Evolutionary conservation across 2,113 vertebrate species (phyloP), one percentile per base, ranked within the genome.

Genomic region (Ictalurus furcatus): DNA sequence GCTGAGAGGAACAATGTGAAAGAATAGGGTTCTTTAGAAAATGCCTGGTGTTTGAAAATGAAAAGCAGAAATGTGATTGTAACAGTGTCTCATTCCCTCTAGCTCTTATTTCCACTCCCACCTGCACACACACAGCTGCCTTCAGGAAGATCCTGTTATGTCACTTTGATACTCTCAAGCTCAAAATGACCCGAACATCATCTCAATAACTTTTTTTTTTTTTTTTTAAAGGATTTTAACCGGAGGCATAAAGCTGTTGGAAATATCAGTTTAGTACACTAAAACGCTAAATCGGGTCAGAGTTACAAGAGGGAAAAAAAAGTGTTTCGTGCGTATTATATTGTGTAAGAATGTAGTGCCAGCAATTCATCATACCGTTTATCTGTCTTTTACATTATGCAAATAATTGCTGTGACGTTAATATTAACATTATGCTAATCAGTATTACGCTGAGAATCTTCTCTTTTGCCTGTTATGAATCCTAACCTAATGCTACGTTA

Each of bases 141-240:
- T 67, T 85, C 83, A 69, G 25, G 16, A 85, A n/a, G 61, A 21
- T 48, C 25, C 63, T 48, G 61, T 67, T 85, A 84, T 84, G 82
- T 84, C 37, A 65, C 34, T 40, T 28, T 84, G 82, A 84, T 65
- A 65, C 59, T 40, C 82, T 84, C n/a, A 28, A 85, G 61, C 83
- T n/a, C 12, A 21, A 52, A 85, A 30, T 85, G 83, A 85, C 83
- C 83, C 67, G 61, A 48, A 85, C 65, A 48, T 65, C 34, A 25
- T 65, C 58, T 83, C 81, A 65, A 40, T 63, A 21, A 6, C 44
- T 48, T 48, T 48, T 48, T 7, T 6, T 44, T 7, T 6, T 44
- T 48, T 48, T 48, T 48, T 61, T 37, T 63, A 25, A 37, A 61
- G 44, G 30, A 84, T 37, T 63, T 63, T 14, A 44, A 34, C 23